Evolutionary conservation across 2,113 vertebrate genomes (phyloP), one percentile per base, ranked within the genome.

Genomic region (Sprattus sprattus): DNA sequence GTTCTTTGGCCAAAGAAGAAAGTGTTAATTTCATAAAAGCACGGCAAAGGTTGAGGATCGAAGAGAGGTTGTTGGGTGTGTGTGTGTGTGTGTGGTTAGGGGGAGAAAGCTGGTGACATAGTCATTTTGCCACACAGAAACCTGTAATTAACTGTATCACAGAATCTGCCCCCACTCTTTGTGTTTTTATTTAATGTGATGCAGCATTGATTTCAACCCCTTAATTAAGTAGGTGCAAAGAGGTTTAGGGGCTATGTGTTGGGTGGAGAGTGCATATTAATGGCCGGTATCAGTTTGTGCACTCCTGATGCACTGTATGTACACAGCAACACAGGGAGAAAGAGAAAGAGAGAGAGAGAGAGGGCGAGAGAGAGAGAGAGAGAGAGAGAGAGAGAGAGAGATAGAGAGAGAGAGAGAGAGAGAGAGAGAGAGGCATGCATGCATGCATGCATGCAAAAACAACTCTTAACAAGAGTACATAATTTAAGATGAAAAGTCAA

Each of bases 1-100:
- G 85, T 89, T 32, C 67, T 71, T 85, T 81, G 20, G 50, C 83
- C 81, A 83, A 75, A 87, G 75, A 86, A 89, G 88, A 78, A 32
- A 39, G 87, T 67, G 86, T 39, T 88, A 75, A 89, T 92, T 91
- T 85, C 67, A 85, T 85, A 88, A 89, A 90, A 89, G 89, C 80
- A 18, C 9, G 54, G 28, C 75, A 22, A 83, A 84, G 32, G 25
- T 8, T 64, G 6, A 28, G 64, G 64, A 67, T 60, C 54, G 54
- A 28, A 67, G 25, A 6, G 25, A 25, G 64, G 64, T 25, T 1
- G n/a, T 3, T 67, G 7, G 64, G 64, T 67, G 25, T 9, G 39
- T 39, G 39, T 39, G 39, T 39, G 39, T 39, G 39, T 39, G 39
- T 39, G 39, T 39, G 39, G 39, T 39, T 39, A 39, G 39, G 39